Evolutionary conservation across 2,888 invertebrate species (phyloP).

Genomic region (Phasia obesa): DNA sequence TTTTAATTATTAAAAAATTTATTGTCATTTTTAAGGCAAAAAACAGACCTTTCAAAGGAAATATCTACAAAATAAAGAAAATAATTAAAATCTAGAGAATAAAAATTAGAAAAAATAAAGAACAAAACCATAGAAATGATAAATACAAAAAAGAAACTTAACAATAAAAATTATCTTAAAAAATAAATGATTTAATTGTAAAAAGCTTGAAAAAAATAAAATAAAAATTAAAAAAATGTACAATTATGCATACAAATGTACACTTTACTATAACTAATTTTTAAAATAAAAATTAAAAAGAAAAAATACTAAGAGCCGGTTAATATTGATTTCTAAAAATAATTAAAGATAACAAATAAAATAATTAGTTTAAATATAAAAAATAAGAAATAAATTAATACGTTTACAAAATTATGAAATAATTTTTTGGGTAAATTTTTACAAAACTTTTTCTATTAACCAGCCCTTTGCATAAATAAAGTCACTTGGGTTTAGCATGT

Average conservation of each 20-base stretch:
- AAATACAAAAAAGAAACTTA: conserved; percentile 37
- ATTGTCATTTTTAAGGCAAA: conserved; percentile 75
- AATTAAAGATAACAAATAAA: too few species aligned
- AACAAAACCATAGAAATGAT: conserved; percentile 10
- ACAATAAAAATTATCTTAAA: conserved; percentile 20
- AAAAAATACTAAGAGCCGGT: background rate
- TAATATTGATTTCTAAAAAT: background rate
- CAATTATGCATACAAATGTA: too few species aligned
- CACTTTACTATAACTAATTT: too few species aligned
- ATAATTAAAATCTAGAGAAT: too few species aligned
- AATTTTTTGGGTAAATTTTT: too few species aligned
- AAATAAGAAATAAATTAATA: background rate
- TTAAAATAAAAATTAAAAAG: background rate
- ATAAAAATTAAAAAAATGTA: conserved; percentile 19
- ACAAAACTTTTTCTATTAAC: background rate
- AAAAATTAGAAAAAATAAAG: background rate
- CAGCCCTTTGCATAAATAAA: background rate
- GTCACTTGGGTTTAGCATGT: conserved; percentile 20
- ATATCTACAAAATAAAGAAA: conserved; percentile 34
- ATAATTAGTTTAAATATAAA: background rate
- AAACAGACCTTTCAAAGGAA: conserved; percentile 14
- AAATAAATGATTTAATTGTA: background rate
- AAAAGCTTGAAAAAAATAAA: background rate
- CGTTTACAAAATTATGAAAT: background rate
- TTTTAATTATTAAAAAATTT: conserved; percentile 74